Evolutionary conservation across 23 tunicate genomes (phyloP).

Genomic region (Halocynthia roretzi): DNA sequence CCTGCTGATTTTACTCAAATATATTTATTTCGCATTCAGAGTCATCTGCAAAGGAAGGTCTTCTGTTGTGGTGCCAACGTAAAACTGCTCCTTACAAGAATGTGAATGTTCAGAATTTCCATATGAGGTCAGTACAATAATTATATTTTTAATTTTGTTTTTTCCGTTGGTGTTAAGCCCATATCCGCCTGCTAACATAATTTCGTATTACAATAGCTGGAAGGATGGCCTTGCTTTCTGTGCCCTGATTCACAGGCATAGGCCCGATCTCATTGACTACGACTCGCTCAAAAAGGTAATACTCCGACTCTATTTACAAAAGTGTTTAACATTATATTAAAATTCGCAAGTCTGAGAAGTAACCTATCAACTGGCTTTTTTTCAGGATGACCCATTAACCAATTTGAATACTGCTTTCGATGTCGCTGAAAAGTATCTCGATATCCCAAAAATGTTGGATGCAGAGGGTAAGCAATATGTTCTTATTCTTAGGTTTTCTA

Average conservation of each 20-base stretch:
- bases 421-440: conserved; percentile 95
- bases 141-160: background rate
- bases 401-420: conserved; percentile 98
- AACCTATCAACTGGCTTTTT: conserved; percentile 1
- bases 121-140: conserved; percentile 62
- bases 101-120: conserved; percentile 99
- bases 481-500: no score
- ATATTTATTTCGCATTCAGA: conserved; percentile 26
- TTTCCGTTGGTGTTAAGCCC: background rate
- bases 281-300: conserved; percentile 88
- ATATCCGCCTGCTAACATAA: background rate
- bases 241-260: conserved; percentile 96
- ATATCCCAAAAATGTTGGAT: conserved; percentile 99
- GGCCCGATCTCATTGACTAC: conserved; percentile 97
- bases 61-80: conserved; percentile 97
- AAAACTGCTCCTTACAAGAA: conserved; percentile 99
- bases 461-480: conserved; percentile 71
- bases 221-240: conserved; percentile 99
- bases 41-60: conserved; percentile 99
- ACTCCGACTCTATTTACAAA: no score
- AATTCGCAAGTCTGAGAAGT: no score
- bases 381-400: conserved; percentile 94
- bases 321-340: no score
- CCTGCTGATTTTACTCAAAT: background rate
- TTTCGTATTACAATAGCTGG: conserved; percentile 50